Conservation (phyloP, 2,113 vertebrate species). For the Telmatochromis sp. region DNA sequence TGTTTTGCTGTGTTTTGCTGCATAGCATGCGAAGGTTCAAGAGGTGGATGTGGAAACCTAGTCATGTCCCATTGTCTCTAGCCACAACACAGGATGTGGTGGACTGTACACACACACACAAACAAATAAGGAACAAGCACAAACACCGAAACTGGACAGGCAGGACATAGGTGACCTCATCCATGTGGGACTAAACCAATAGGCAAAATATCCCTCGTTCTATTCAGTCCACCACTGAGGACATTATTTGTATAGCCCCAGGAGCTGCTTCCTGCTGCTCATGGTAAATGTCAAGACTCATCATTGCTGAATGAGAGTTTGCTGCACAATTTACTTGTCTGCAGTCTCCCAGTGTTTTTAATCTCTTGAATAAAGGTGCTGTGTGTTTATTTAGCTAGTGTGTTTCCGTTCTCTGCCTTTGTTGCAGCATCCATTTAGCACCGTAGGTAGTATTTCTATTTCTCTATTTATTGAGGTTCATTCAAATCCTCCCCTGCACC, state of each 20-base stretch:
- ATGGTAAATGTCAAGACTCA: slow-evolving; percentile 15
- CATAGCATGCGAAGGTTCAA: slow-evolving; percentile 19
- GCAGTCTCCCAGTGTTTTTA: not conserved
- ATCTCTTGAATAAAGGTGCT: not conserved
- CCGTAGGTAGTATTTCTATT: not conserved
- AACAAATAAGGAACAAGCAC: slow-evolving; percentile 11
- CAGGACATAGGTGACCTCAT: slow-evolving; percentile 50
- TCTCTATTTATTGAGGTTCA: not conserved
- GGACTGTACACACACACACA: slow-evolving; percentile 26
- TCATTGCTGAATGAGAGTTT: slow-evolving; percentile 2
- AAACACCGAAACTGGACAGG: not conserved
- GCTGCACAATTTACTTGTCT: not conserved
- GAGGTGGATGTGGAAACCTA: slow-evolving; percentile 47
- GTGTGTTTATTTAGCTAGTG: slow-evolving; percentile 1
- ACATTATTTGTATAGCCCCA: slow-evolving; percentile 56
- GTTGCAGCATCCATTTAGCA: not conserved
- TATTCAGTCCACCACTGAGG: slow-evolving; percentile 24
- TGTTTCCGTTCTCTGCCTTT: not conserved
- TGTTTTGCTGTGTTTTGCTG: not conserved
- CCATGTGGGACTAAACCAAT: slow-evolving; percentile 56
- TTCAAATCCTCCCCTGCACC: not conserved
- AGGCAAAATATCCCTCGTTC: slow-evolving; percentile 44
- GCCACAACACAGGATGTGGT: slow-evolving; percentile 67
- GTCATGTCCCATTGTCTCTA: slow-evolving; percentile 38
- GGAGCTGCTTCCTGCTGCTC: slow-evolving; percentile 26